Base-by-base conservation (phyloP, 2,113 vertebrate species). In the Proterorhinus semilunaris region DNA sequence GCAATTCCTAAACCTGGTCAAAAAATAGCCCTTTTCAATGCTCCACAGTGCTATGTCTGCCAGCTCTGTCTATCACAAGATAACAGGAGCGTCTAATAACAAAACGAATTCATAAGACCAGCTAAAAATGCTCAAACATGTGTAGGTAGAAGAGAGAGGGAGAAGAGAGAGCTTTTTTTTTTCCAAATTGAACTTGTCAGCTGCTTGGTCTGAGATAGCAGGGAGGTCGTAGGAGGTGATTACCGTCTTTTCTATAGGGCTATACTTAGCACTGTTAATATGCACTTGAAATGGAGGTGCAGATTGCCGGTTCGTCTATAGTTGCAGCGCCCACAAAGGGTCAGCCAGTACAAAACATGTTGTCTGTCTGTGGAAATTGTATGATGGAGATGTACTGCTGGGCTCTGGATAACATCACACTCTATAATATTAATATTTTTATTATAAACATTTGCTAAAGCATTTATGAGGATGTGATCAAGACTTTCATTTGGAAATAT, bases 181-280 rank as follows among this genome's bases (percentile, higher is more conserved):
- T 59, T 16, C 74, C 78, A 72, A 17, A 27, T 58, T 86, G 43
- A 71, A 59, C 74, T 58, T 52, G 79, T 78, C 68, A 76, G 69
- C 79, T 63, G 62, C 62, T 43, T 67, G 61, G 62, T 66, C 62
- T 72, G 64, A 69, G 71, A 66, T 75, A 68, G 27, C 17, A n/a
- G 47, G 59, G 44, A 66, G 71, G 76, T 74, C 27, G 55, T 58
- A 42, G 55, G 55, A 58, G 55, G 69, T 7, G 52, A 83, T 78
- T 69, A 76, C 65, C 36, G 57, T 51, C 17, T 57, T 67, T 69
- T 45, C 8, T 3, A 59, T 58, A 61, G 55, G 11, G 27, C 72
- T 86, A 82, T 82, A 73, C 76, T 77, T 79, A 76, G 69, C 78
- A 67, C 84, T 87, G 75, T 84, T 71, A 42, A 75, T 76, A 52